These are phyloP conservation scores for Pangasius sanitwongsei DNA, from an alignment of 2,797 vertebrate genomes.

Conservation along the genomic window DNA sequence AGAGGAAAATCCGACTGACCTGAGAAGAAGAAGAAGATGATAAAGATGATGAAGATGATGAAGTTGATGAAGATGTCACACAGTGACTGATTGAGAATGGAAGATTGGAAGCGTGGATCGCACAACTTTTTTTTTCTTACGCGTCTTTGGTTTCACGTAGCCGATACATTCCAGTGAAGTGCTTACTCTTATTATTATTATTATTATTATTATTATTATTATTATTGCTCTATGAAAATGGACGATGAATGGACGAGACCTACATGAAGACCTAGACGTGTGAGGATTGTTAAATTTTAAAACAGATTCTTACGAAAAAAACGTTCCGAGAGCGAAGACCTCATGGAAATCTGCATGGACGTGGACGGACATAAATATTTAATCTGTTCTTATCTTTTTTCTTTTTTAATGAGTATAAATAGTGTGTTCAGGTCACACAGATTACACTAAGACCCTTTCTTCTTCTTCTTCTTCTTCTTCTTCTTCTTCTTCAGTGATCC, in stretches of 20 bases:
- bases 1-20: slow-evolving; percentile 24
- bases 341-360: neutral
- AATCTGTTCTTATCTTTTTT: neutral
- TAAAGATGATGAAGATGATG: neutral
- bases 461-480: slow-evolving; percentile 2
- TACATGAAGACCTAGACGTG: neutral
- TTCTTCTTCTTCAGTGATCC: neutral
- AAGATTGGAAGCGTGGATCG: slow-evolving; percentile 53
- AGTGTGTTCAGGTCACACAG: neutral
- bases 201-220: slow-evolving; percentile 33
- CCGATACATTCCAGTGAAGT: slow-evolving; percentile 23
- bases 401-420: neutral
- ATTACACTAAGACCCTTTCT: neutral
- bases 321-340: neutral
- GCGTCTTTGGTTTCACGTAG: slow-evolving; percentile 53
- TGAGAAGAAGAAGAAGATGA: slow-evolving; percentile 18
- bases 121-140: neutral
- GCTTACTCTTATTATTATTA: neutral
- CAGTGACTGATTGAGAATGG: slow-evolving; percentile 45
- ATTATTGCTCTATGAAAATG: slow-evolving; percentile 52
- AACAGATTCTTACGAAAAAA: neutral
- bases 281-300: neutral
- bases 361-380: neutral
- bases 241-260: neutral
- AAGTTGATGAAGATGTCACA: neutral